A percentile compares a stretch with the other conserved stretches of the same genome.
Conservation (phyloP, 2,888 invertebrate genomes). For the Meloe dianella region DNA sequence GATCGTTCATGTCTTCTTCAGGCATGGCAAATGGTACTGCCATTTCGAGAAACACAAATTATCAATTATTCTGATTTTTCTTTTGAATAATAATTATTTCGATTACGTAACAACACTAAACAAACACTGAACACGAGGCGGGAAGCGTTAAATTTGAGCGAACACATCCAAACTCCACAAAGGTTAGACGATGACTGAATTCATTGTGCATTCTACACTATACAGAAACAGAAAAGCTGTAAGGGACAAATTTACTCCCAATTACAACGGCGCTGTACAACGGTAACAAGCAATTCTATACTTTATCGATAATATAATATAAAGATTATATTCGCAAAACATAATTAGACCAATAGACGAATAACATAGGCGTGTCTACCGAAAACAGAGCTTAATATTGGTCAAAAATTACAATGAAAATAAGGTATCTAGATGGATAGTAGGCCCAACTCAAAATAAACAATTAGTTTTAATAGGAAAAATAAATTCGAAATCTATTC, state of each 20-base stretch:
- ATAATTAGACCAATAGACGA: constrained; percentile 47
- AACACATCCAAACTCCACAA: constrained; percentile 44
- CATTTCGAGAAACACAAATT: constrained; percentile 45
- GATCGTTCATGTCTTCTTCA: constrained; percentile 52
- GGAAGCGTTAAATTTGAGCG: constrained; percentile 29
- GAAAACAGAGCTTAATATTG: constrained; percentile 56
- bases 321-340: constrained; percentile 40
- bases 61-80: constrained; percentile 1
- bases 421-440: not conserved
- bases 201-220: constrained; percentile 28
- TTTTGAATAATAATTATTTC: not conserved
- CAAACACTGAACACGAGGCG: constrained; percentile 32
- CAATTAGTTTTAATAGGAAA: constrained; percentile 1
- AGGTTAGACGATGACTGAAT: constrained; percentile 42
- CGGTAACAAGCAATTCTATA: constrained; percentile 36
- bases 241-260: constrained; percentile 37
- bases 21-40: constrained; percentile 58
- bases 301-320: constrained; percentile 32
- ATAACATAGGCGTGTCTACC: constrained; percentile 52
- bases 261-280: constrained; percentile 41
- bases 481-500: not conserved
- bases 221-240: constrained; percentile 24
- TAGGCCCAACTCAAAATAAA: constrained; percentile 5
- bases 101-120: constrained; percentile 29
- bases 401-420: constrained; percentile 44